Percentiles rank a stretch among this genome's conserved stretches.
phyloP scores from a whole-genome alignment of 2,888 invertebrate species.

The Marasmarcha lunaedactyla region DNA sequence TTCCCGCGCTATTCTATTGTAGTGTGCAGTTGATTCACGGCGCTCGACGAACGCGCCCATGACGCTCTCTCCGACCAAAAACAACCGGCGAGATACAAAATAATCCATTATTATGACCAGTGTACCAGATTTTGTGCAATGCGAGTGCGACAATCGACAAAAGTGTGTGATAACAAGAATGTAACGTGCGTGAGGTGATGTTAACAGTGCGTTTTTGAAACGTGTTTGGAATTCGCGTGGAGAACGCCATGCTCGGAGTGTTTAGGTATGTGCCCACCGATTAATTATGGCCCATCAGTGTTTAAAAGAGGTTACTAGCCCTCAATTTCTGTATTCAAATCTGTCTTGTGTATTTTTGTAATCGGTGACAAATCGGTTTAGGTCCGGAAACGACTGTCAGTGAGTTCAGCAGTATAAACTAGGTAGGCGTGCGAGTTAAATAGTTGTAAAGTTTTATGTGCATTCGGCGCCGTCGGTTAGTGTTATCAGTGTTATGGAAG shows the following conservation, averaged over 20 bases:
- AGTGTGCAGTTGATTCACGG: conserved; percentile 61
- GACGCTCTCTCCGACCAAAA: conserved; percentile 37
- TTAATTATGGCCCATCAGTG: conserved; percentile 62
- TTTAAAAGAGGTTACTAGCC: conserved; percentile 49
- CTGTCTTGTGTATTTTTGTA: conserved; percentile 39
- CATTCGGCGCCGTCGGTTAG: conserved; percentile 36
- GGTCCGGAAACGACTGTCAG: conserved; percentile 16
- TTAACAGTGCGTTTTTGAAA: conserved; percentile 46
- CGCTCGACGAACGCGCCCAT: conserved; percentile 38
- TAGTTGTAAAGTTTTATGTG: conserved; percentile 18
- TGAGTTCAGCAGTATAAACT: neutral
- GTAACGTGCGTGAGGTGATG: conserved; percentile 63
- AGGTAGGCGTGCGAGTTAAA: neutral
- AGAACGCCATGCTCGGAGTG: conserved; percentile 56
- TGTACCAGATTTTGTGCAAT: conserved; percentile 50
- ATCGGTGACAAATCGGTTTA: conserved; percentile 31
- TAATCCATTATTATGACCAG: conserved; percentile 49
- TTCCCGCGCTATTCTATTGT: conserved; percentile 51
- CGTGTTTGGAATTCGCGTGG: conserved; percentile 59
- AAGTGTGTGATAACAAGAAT: conserved; percentile 65
- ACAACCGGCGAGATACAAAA: conserved; percentile 48
- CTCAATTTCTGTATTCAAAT: conserved; percentile 42
- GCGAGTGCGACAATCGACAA: conserved; percentile 61
- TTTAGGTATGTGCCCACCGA: conserved; percentile 62
- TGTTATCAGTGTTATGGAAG: conserved; percentile 52